Evolutionary conservation across 2,888 invertebrate genomes (phyloP).

Genomic region (Ennomos erosarius): DNA sequence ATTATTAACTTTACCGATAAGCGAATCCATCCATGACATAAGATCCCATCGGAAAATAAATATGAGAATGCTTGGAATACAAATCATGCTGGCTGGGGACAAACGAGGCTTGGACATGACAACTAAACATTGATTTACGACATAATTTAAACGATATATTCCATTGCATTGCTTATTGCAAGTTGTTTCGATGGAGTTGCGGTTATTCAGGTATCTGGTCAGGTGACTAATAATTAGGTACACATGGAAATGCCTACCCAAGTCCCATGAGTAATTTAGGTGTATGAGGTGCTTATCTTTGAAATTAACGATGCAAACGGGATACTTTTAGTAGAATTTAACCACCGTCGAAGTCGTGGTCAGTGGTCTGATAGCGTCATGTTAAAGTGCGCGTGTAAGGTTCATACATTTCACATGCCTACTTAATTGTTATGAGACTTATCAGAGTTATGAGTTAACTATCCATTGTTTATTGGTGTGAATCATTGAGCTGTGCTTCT

Average conservation of each 20-base stretch:
- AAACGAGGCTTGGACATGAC: slow-evolving; percentile 28
- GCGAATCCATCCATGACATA: slow-evolving; percentile 47
- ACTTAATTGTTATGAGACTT: slow-evolving; percentile 37
- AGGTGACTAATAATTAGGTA: too few species aligned
- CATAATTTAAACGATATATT: slow-evolving; percentile 3
- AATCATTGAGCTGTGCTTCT: slow-evolving; percentile 48
- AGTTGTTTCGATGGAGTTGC: not conserved
- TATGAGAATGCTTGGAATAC: slow-evolving; percentile 47
- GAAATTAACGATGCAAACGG: too few species aligned
- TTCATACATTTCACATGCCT: slow-evolving; percentile 9
- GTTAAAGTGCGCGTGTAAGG: not conserved
- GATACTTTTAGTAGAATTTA: not conserved
- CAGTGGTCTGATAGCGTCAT: slow-evolving; percentile 8
- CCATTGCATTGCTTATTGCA: not conserved
- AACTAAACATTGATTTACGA: slow-evolving; percentile 15
- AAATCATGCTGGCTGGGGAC: slow-evolving; percentile 34
- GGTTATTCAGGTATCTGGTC: not conserved
- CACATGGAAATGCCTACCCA: too few species aligned
- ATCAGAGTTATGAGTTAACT: slow-evolving; percentile 45
- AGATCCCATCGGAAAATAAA: slow-evolving; percentile 43
- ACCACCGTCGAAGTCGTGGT: slow-evolving; percentile 12
- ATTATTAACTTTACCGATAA: slow-evolving; percentile 37
- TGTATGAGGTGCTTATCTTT: too few species aligned
- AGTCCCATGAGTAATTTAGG: too few species aligned
- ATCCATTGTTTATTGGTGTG: slow-evolving; percentile 55